These are phyloP conservation scores for Mystacornis crossleyi DNA, from an alignment of 2,113 vertebrate genomes.

Conservation along the genomic window DNA sequence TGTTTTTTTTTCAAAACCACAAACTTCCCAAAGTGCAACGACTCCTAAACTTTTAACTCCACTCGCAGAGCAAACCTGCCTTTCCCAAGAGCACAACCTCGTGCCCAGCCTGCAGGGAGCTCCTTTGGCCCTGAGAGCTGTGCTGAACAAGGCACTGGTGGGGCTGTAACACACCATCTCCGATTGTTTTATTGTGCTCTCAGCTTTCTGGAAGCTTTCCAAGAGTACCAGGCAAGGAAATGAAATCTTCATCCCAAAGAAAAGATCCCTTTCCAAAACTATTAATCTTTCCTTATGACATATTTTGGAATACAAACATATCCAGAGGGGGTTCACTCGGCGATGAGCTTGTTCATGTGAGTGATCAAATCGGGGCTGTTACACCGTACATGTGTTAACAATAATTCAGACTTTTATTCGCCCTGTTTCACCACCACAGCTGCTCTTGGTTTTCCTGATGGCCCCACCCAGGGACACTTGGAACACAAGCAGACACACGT, in stretches of 20 bases:
- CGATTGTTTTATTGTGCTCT: neutral
- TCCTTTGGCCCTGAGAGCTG: neutral
- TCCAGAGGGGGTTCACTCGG: slow-evolving; percentile 46
- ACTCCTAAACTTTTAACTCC: neutral
- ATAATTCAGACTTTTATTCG: slow-evolving; percentile 62
- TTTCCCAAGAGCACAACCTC: neutral
- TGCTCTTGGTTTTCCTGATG: slow-evolving; percentile 68
- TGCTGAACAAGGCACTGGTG: neutral
- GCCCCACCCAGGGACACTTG: slow-evolving; percentile 56
- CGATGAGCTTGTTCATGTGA: slow-evolving; percentile 12
- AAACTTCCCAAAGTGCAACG: neutral
- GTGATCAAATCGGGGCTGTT: slow-evolving; percentile 17
- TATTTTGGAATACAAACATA: slow-evolving; percentile 38
- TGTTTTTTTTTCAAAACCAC: neutral
- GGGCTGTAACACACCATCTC: neutral
- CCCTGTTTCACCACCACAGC: slow-evolving; percentile 68
- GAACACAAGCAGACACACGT: slow-evolving; percentile 26
- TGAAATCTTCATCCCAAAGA: slow-evolving; percentile 62
- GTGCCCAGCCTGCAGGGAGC: neutral
- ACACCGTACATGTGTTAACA: slow-evolving; percentile 68
- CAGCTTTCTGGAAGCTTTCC: slow-evolving; percentile 43
- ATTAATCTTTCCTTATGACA: slow-evolving; percentile 66
- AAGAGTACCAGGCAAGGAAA: slow-evolving; percentile 63
- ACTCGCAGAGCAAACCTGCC: neutral
- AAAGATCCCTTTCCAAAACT: slow-evolving; percentile 51